Evolutionary conservation across 2,888 invertebrate genomes (phyloP), one percentile per base, ranked within the genome.

Genomic region (Scaptomyza reducta): DNA sequence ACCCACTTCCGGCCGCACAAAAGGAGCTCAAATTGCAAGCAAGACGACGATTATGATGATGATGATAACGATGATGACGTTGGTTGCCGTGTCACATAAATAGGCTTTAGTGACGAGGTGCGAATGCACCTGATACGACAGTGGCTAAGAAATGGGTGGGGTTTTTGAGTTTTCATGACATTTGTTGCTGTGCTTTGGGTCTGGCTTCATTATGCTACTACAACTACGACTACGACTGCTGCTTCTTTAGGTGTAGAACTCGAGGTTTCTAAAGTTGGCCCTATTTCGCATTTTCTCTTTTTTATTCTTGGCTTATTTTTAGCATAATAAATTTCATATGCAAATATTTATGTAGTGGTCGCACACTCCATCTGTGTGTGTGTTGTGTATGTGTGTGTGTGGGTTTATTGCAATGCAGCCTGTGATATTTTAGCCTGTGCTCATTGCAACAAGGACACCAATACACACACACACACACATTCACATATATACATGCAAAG

Each of bases 291-390:
- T 16, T 40, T 40, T 40, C 54, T 41, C 49, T 11, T 77, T 75
- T 89, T 77, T 88, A 88, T 90, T 91, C 90, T 89, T 90, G 84
- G 90, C 90, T 90, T 90, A 90, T 90, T 90, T 89, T 78, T 82
- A 82, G 90, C 88, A 88, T 89, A 89, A 90, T 90, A 91, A 89
- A 90, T 91, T 88, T 81, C 78, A 81, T 88, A 90, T 90, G 91
- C 87, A 91, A 90, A 90, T 90, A 83, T 89, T 89, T 87, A 77
- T 81, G 79, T 65, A 69, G 68, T 67, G 67, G 58, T 70, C 44
- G 61, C 38, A 16, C 53, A 27, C 44, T 11, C 40, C n/a, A 29
- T 25, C 10, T 31, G 50, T 53, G 51, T 49, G 33, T 27, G 31
- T 2, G 40, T 14, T 50, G 29, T 49, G 40, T 55, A 55, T 66